Evolutionary conservation across 2,113 vertebrate genomes (phyloP), one percentile per base, ranked within the genome.

Genomic region (Melanerpes formicivorus): DNA sequence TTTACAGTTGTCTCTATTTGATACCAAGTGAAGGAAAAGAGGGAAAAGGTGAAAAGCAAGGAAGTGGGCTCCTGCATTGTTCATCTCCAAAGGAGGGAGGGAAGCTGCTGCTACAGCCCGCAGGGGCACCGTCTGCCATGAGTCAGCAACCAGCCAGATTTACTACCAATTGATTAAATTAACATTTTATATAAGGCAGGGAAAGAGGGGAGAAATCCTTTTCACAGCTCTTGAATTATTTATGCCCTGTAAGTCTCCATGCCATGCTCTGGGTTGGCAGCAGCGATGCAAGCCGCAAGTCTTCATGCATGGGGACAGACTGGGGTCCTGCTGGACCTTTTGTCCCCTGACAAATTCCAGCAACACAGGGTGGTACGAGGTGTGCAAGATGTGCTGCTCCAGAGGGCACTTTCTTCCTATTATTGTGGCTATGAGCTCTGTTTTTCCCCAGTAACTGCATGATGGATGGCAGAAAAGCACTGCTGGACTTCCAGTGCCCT

Each of bases 141-240:
- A 99, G 98, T 99, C 98, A 99, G 99, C 98, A 98, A 96, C 97
- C 97, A 97, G 97, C 90, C 97, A 97, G 98, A 98, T 99, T 99
- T 98, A 98, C 98, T 98, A 98, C 98, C 98, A 96, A 98, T 98
- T 99, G 98, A 99, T 99, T 99, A 98, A 98, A 99, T 99, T 99
- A 99, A 98, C 98, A 98, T 99, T 98, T 98, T 98, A 98, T 98
- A 98, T 98, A 98, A 98, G 97, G 97, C 97, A 97, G 96, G 95
- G 93, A 96, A 89, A 69, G 95, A n/a, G 96, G 96, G 94, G 86
- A 97, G 92, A 98, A 97, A 94, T 95, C 88, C 92, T 97, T 96
- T 96, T 96, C 97, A 74, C 60, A 80, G 86, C 95, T 96, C 91
- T 96, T 98, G 97, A 97, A 98, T 98, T 98, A 98, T 98, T 98